Conservation (phyloP, 2,888 invertebrate genomes). For the Spilosoma lubricipeda region DNA sequence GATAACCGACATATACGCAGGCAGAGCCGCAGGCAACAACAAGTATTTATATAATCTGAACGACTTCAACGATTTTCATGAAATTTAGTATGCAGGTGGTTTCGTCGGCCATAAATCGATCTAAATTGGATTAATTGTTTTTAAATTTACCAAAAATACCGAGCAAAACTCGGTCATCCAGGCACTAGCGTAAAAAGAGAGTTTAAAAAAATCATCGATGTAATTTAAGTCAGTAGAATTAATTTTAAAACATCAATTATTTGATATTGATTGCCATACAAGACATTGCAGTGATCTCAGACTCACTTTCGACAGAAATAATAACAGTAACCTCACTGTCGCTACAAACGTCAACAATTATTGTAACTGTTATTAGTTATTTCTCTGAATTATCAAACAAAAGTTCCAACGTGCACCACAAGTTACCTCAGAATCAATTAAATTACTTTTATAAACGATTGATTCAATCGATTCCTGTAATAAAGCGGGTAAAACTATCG, state of each 20-base stretch:
- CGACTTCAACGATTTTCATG: no score
- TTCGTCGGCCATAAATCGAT: no score
- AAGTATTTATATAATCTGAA: no score
- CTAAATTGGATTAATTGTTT: no score
- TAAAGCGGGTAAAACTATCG: not conserved
- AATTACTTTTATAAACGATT: not conserved
- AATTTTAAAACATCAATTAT: not conserved
- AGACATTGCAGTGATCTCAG: not conserved
- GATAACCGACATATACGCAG: no score
- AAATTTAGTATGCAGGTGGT: no score
- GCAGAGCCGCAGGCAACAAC: no score
- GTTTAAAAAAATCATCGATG: not conserved
- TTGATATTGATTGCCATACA: not conserved
- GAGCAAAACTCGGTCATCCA: no score
- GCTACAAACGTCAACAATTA: not conserved
- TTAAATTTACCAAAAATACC: no score
- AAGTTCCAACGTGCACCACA: not conserved
- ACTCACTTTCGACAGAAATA: slow-evolving; percentile 2
- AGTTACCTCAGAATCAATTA: not conserved
- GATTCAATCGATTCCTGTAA: not conserved
- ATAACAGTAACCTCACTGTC: not conserved
- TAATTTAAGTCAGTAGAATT: not conserved
- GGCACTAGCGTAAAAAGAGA: no score
- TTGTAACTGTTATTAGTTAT: not conserved
- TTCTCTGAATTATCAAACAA: no score